Evolutionary conservation across 1,140 invertebrate genomes (phyloP), one percentile per base, ranked within the genome.

Genomic region (Radopholus similis): DNA sequence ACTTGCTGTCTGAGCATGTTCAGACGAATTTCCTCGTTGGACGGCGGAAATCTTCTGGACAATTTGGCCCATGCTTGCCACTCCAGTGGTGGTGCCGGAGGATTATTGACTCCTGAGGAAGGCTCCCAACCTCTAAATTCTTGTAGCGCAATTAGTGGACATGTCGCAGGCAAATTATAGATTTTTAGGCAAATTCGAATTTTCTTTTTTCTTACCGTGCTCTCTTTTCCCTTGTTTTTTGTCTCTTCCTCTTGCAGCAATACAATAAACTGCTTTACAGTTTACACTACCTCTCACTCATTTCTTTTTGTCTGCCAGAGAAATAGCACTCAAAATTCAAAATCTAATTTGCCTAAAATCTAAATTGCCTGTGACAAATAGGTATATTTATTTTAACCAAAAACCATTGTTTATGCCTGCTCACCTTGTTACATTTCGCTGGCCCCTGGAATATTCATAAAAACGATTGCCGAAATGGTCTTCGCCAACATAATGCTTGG

Each of bases 121-220:
- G 51, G 51, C 30, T 21, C n/a, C 30, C 35, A 54, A 54, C 51
- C 51, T 54, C 51, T 54, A 54, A 23, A 54, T n/a, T n/a, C n/a
- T n/a, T n/a, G n/a, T n/a, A n/a, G n/a, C n/a, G n/a, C n/a, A n/a
- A n/a, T n/a, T n/a, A n/a, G n/a, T n/a, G n/a, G n/a, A n/a, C n/a
- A n/a, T n/a, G n/a, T n/a, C n/a, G n/a, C n/a, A n/a, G n/a, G n/a
- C n/a, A n/a, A n/a, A n/a, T n/a, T n/a, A n/a, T n/a, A n/a, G n/a
- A n/a, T n/a, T n/a, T n/a, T n/a, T n/a, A n/a, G n/a, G n/a, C n/a
- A n/a, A n/a, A n/a, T n/a, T n/a, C n/a, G n/a, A n/a, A n/a, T n/a
- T n/a, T n/a, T n/a, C n/a, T n/a, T n/a, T n/a, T n/a, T n/a, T n/a
- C n/a, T n/a, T n/a, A n/a, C n/a, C n/a, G n/a, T n/a, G n/a, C n/a